Evolutionary conservation across 2,113 vertebrate species (phyloP), one percentile per base, ranked within the genome.

Genomic region (Zosterops japonicus): DNA sequence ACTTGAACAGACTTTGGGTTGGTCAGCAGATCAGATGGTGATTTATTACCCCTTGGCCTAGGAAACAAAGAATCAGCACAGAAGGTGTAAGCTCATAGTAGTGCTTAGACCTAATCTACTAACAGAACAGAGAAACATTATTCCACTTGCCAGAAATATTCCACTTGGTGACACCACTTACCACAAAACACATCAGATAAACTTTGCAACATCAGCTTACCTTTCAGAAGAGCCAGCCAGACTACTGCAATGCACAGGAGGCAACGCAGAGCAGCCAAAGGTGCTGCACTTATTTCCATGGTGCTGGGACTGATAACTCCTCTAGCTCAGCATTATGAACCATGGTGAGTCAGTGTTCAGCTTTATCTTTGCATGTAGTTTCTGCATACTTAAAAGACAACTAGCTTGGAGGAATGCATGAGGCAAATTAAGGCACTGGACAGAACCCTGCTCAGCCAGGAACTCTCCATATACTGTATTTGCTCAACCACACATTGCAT

Each of bases 11-110:
- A 36, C 19, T 92, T 83, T 21, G 63, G 28, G 14, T 36, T 70
- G 49, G 88, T 96, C 85, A 92, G 80, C 79, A 95, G n/a, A 68
- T 49, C 2, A 0, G 49, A 63, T 10, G 13, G n/a, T 60, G 68
- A 94, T 95, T 94, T 95, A 90, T 92, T 90, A 90, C 20, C 49
- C 85, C n/a, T 60, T 56, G 31, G 64, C 47, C 46, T 39, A 46
- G 14, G 41, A 94, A 95, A 70, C 15, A 89, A 52, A 76, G 75
- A 81, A 74, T 78, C 93, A 93, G 79, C 85, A 95, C 47, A 87
- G 89, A 90, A 90, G n/a, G 41, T 57, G 50, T 64, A 83, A 94
- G 70, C 42, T 41, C 56, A 71, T 49, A 81, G 72, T 29, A 83
- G 15, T 20, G n/a, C 49, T 90, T 63, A 74, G 42, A 80, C 17